Evolutionary conservation across 1,140 invertebrate genomes (phyloP).

Genomic region (Pogonomyrmex barbatus): DNA sequence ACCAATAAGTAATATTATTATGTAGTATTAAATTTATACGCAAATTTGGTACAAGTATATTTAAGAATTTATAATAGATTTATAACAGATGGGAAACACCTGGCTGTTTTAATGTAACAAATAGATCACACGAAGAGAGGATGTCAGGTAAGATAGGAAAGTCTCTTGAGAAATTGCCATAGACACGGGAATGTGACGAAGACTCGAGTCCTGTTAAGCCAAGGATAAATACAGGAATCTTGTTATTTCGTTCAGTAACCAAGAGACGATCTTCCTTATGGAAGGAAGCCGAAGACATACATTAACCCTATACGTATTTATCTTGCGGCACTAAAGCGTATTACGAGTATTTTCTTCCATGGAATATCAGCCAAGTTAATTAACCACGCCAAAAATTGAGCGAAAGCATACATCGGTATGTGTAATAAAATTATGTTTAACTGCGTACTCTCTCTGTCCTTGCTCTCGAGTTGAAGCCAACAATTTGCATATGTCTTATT

Average conservation of each 20-base stretch:
- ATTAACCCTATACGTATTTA: constrained; percentile 78
- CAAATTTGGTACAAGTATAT: not conserved
- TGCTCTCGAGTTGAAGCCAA: not conserved
- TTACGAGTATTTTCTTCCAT: constrained; percentile 54
- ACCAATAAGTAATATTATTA: not conserved
- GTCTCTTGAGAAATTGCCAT: constrained; percentile 70
- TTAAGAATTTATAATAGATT: constrained; percentile 16
- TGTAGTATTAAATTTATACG: not conserved
- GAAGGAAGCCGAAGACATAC: constrained; percentile 74
- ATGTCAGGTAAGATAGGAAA: constrained; percentile 62
- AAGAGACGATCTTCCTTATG: constrained; percentile 68
- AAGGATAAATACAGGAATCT: constrained; percentile 83
- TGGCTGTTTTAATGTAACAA: constrained; percentile 55
- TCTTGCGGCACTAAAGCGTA: constrained; percentile 72
- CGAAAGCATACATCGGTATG: constrained; percentile 23
- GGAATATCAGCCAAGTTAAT: constrained; percentile 67
- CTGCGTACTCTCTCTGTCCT: not conserved
- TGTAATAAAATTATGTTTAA: constrained; percentile 51
- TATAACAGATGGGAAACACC: constrained; percentile 44
- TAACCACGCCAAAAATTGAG: constrained; percentile 60
- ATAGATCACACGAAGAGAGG: constrained; percentile 60
- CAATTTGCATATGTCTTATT: not conserved
- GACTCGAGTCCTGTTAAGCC: constrained; percentile 60
- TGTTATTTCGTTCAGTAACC: constrained; percentile 80
- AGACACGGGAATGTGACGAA: constrained; percentile 68